Evolutionary conservation across 2,888 invertebrate species (phyloP), one percentile per base, ranked within the genome.

Genomic region (Gasteruption jaculator): DNA sequence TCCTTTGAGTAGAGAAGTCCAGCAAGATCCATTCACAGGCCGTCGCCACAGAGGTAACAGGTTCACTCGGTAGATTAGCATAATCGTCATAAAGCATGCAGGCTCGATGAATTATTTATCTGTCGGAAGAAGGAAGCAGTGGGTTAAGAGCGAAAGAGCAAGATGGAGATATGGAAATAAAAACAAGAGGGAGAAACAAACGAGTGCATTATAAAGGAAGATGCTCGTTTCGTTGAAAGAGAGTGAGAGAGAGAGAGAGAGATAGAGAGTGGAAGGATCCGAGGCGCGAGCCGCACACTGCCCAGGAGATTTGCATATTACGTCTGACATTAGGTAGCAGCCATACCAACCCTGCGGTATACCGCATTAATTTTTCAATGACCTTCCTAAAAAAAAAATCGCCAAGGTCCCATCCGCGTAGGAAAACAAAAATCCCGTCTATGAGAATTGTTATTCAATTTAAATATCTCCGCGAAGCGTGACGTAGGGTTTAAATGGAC

Each of bases 31-130:
- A 51, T 51, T 55, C 51, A 32, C 32, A 46, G 45, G 21, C 46
- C 37, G 44, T 33, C 15, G 38, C 50, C 21, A 50, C 53, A 46
- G 46, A 54, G 58, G 58, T 67, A 68, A 67, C 68, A 69, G 68
- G 68, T 69, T 68, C 65, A 62, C 57, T 50, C 48, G 55, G 44
- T 44, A 46, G 48, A 70, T 69, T 69, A 70, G 66, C 69, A 70
- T 70, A 70, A 69, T 70, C 62, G 63, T 69, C 65, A 68, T 68
- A 65, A 67, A 66, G 62, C 66, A 64, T 61, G 61, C 61, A 61
- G 59, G 56, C 66, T 58, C 64, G 58, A 70, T 70, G 68, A 70
- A 70, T 69, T 68, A 70, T 70, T 69, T 70, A 69, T 68, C 60
- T 57, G 60, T 60, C 58, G 59, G 56, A 59, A 58, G 59, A 56